phyloP scores from a whole-genome alignment of 2,113 vertebrate genomes.

The Rousettus leschenaultii region DNA sequence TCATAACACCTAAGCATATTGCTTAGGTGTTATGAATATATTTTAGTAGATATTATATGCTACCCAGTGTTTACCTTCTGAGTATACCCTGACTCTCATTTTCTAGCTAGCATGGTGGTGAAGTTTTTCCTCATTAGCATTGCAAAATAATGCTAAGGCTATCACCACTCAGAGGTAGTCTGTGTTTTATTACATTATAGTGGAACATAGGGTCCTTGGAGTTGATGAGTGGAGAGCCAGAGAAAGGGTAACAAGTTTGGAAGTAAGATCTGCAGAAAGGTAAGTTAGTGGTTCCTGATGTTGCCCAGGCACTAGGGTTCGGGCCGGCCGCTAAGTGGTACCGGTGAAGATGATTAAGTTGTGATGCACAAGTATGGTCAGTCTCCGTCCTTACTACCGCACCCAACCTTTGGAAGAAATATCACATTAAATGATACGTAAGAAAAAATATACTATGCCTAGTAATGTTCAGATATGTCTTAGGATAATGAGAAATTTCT shows the following conservation, averaged over 20 bases:
- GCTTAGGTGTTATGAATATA: background rate
- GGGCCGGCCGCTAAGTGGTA: background rate
- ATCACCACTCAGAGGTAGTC: background rate
- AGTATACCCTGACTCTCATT: background rate
- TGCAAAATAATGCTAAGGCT: background rate
- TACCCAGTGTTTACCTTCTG: background rate
- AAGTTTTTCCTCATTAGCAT: background rate
- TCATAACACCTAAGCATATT: too few relatives aligned
- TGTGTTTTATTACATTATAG: background rate
- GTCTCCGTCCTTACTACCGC: background rate
- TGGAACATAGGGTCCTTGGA: background rate
- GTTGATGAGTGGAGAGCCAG: background rate
- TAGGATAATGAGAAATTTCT: background rate
- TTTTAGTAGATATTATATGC: background rate
- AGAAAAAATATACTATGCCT: background rate
- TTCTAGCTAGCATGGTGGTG: background rate
- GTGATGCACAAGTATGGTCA: background rate
- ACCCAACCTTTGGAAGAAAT: background rate
- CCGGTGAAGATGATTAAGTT: background rate
- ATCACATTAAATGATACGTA: background rate
- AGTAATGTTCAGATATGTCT: background rate
- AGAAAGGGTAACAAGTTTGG: background rate
- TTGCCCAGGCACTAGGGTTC: background rate
- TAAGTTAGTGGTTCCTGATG: background rate
- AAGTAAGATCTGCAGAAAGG: background rate